Conservation (phyloP, 2,797 vertebrate genomes). For the Xenentodon cancila region DNA sequence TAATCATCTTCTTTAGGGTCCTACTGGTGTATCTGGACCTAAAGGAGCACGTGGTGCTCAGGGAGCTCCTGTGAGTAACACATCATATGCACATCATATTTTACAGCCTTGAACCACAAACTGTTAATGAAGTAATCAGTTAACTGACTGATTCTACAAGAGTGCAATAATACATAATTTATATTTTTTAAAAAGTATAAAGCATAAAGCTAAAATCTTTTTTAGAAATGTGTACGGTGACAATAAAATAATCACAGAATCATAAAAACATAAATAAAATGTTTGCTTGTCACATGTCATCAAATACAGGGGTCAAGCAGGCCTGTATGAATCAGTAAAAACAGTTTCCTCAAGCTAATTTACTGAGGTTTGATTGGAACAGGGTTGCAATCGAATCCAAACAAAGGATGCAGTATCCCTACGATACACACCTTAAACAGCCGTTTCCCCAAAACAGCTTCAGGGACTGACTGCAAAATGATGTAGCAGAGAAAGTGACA, state of each 20-base stretch:
- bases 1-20: conserved; percentile 83
- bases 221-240: neutral
- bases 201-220: neutral
- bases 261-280: neutral
- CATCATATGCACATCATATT: neutral
- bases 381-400: no score
- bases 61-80: conserved; percentile 89
- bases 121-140: neutral
- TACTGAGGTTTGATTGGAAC: no score
- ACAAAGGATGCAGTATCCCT: no score
- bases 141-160: neutral
- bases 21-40: conserved; percentile 91
- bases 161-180: neutral
- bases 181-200: neutral
- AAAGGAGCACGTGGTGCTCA: conserved; percentile 96
- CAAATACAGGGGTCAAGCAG: no score
- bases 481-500: no score
- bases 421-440: no score
- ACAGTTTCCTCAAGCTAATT: no score
- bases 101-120: neutral
- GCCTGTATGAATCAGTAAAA: no score
- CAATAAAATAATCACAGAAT: neutral
- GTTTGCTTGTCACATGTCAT: neutral
- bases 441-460: no score
- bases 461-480: no score